A percentile compares a stretch with the other conserved stretches of the same genome.
Evolutionary conservation across 2,797 vertebrate genomes (phyloP).

Genomic region (Chiroxiphia lanceolata): DNA sequence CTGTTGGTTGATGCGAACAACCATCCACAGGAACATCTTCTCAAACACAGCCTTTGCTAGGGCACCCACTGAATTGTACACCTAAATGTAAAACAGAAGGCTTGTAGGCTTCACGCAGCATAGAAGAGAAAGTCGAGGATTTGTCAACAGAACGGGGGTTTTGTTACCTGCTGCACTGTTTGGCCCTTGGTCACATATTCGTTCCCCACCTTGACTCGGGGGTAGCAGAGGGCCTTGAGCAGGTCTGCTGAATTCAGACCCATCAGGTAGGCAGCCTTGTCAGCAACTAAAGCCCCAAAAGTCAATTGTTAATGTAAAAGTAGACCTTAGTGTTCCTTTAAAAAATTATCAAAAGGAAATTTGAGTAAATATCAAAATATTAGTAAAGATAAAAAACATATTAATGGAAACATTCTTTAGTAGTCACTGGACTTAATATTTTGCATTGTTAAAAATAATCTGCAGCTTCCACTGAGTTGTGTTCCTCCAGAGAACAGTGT

Average conservation of each 20-base stretch:
- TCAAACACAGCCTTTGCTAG: constrained; percentile 85
- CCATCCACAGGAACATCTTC: constrained; percentile 93
- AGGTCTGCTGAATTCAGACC: constrained; percentile 86
- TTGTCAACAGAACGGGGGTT: background rate
- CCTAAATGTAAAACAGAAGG: constrained; percentile 66
- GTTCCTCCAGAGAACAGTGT: background rate
- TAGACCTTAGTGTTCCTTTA: background rate
- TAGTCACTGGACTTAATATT: background rate
- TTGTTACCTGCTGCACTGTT: constrained; percentile 79
- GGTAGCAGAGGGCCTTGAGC: constrained; percentile 85
- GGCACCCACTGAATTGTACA: constrained; percentile 81
- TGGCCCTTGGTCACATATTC: constrained; percentile 89
- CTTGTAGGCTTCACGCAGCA: background rate
- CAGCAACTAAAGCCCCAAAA: constrained; percentile 76
- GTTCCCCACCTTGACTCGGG: constrained; percentile 43
- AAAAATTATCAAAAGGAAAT: background rate
- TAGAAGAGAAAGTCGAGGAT: background rate
- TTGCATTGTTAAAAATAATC: background rate
- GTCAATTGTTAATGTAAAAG: background rate
- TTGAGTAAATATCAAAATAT: background rate
- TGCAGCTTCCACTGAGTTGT: background rate
- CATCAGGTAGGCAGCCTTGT: constrained; percentile 88
- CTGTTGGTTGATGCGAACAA: constrained; percentile 87
- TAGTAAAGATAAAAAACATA: too few species aligned
- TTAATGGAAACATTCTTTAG: fast-evolving